phyloP scores from a whole-genome alignment of 2,797 vertebrate species.

The Eremophila alpestris region DNA sequence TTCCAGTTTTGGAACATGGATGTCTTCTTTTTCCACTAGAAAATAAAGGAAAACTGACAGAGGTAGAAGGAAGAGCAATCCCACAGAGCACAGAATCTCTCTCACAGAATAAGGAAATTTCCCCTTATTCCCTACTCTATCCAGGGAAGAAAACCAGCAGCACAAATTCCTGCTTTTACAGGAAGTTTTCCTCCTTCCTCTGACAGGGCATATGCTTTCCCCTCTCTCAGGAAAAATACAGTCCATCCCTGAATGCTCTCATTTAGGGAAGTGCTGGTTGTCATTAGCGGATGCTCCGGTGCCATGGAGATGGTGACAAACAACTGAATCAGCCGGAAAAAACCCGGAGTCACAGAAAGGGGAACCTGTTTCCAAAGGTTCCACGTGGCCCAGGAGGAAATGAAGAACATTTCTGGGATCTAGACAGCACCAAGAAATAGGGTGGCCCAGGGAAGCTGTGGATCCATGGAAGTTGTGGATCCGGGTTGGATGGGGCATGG shows the following conservation, averaged over 20 bases:
- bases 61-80: not conserved
- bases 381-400: not conserved
- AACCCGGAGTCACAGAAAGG: not conserved
- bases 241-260: not conserved
- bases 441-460: not conserved
- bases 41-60: not conserved
- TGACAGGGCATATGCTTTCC: not conserved
- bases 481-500: not conserved
- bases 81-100: not conserved
- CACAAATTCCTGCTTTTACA: not conserved
- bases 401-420: not conserved
- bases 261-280: not conserved
- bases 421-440: not conserved
- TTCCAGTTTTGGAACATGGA: not conserved
- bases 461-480: not conserved
- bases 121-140: not conserved
- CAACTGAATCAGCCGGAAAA: not conserved
- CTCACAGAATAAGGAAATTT: not conserved
- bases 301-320: conserved; percentile 32
- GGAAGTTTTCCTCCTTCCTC: not conserved
- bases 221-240: not conserved
- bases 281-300: not conserved
- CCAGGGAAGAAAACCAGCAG: not conserved
- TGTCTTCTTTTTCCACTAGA: not conserved
- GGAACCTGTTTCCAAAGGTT: not conserved